Percentiles rank a stretch among this genome's conserved stretches.
phyloP scores from a whole-genome alignment of 2,113 vertebrate species.

The Bubo bubo region DNA sequence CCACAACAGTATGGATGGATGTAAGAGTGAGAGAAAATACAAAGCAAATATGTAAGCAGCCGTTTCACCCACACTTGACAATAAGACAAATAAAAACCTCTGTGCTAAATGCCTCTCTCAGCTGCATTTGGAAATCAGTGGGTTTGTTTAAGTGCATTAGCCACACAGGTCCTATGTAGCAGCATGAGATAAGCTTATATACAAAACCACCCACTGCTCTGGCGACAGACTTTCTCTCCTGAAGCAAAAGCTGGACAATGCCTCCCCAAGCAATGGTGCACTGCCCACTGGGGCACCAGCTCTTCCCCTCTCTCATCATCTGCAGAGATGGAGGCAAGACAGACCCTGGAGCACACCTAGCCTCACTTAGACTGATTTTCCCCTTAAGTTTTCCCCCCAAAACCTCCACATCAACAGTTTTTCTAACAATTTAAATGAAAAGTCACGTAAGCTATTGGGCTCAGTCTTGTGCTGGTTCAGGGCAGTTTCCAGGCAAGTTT shows the following conservation, averaged over 20 bases:
- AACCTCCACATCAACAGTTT: neutral
- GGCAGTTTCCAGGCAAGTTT: neutral
- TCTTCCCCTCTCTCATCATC: neutral
- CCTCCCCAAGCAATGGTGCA: rapidly evolving
- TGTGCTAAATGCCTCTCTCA: neutral
- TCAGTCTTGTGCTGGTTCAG: neutral
- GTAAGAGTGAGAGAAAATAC: neutral
- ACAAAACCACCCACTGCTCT: neutral
- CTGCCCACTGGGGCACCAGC: neutral
- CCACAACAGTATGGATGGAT: neutral
- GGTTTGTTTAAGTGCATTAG: neutral
- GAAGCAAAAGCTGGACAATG: neutral
- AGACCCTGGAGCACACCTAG: neutral
- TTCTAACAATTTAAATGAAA: neutral
- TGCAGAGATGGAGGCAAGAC: neutral
- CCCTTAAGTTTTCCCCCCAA: neutral
- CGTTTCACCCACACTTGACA: neutral
- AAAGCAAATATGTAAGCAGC: neutral
- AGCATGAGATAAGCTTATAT: neutral
- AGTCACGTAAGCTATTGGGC: neutral
- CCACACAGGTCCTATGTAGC: neutral
- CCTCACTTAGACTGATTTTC: neutral
- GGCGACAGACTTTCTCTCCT: neutral
- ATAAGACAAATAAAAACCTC: neutral
- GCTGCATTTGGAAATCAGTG: neutral